These are phyloP conservation scores for Regulus satrapa DNA, from an alignment of 2,113 vertebrate genomes.

Conservation along the genomic window DNA sequence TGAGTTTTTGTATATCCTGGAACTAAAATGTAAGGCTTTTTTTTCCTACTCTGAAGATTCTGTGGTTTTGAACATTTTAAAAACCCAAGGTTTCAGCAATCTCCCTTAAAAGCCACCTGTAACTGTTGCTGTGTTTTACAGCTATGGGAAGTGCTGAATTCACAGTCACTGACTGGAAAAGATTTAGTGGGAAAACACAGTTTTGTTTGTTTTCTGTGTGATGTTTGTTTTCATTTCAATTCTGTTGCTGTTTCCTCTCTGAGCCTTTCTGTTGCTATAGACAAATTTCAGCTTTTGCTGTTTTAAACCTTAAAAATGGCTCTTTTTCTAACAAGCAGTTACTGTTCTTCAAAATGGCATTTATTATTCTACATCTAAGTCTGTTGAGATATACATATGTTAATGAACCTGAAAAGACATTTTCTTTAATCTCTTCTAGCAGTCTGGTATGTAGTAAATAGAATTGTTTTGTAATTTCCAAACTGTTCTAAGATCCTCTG, in stretches of 20 bases:
- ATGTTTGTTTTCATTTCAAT: conserved; percentile 10
- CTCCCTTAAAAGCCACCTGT: not conserved
- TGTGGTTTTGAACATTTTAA: not conserved
- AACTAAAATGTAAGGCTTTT: not conserved
- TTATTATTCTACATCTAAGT: conserved; percentile 59
- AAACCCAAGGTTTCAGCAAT: not conserved
- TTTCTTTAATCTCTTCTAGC: conserved; percentile 66
- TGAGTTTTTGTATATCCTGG: not conserved
- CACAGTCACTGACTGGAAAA: not conserved
- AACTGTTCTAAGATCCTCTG: not conserved
- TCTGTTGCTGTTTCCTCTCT: conserved; percentile 14
- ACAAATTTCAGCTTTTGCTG: conserved; percentile 38
- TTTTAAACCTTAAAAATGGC: conserved; percentile 59
- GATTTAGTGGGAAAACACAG: not conserved
- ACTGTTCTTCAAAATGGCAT: conserved; percentile 28
- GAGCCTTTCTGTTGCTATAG: not conserved
- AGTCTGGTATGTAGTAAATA: conserved; percentile 64
- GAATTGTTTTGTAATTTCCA: conserved; percentile 52
- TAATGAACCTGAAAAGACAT: conserved; percentile 54
- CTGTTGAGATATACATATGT: conserved; percentile 69
- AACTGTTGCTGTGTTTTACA: not conserved
- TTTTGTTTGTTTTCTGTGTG: conserved; percentile 23
- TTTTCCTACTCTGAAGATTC: not conserved
- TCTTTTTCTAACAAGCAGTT: conserved; percentile 66
- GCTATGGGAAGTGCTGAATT: not conserved